Percentiles rank a stretch among this genome's conserved stretches.
Evolutionary conservation across 2,113 vertebrate species (phyloP).

Genomic region (Albula glossodonta): DNA sequence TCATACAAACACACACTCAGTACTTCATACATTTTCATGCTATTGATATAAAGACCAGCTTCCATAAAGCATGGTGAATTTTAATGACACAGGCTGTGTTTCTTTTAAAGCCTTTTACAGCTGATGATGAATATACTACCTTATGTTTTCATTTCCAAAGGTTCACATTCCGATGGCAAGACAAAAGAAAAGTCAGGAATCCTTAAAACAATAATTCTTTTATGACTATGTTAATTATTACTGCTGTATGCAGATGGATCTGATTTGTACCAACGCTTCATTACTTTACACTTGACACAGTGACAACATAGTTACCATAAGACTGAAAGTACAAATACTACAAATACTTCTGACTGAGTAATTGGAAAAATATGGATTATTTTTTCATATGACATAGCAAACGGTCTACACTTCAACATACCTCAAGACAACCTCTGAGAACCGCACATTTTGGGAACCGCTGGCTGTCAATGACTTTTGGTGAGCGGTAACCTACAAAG

Average conservation of each 20-base stretch:
- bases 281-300: not conserved
- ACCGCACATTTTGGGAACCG: not conserved
- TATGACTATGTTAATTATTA: not conserved
- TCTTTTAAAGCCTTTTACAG: not conserved
- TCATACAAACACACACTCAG: conserved; percentile 10
- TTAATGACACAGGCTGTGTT: not conserved
- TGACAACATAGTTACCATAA: not conserved
- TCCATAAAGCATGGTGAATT: not conserved
- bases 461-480: not conserved
- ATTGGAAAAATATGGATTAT: no score
- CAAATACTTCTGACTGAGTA: no score
- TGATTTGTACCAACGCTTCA: not conserved
- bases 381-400: not conserved
- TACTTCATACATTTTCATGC: not conserved
- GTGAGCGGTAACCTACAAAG: not conserved
- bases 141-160: not conserved
- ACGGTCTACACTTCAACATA: not conserved
- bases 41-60: not conserved
- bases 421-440: not conserved
- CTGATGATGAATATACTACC: not conserved
- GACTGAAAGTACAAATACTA: not conserved
- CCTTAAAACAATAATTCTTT: not conserved
- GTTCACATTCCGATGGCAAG: not conserved
- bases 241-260: not conserved
- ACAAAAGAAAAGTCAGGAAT: not conserved